Base-by-base conservation (phyloP, 2,797 vertebrate genomes). In the Intellagama lesueurii region DNA sequence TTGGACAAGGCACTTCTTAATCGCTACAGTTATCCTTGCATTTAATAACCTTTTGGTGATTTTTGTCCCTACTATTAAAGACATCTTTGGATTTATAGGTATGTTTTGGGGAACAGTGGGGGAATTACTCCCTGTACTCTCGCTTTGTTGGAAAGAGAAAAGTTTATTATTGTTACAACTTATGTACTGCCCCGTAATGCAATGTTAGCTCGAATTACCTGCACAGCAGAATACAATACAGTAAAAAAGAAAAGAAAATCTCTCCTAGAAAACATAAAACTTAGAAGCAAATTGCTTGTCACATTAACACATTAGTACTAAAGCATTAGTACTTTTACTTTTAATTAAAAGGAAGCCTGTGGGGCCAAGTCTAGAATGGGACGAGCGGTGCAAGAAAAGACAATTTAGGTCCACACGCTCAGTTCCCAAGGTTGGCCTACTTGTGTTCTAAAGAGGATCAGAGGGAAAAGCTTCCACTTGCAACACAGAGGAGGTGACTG, bases 11-110 rank as follows among this genome's bases (percentile, higher is more conserved):
- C 99, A 99, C 95, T 91, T 99, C 89, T 84, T 98, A 88, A 98
- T 99, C 89, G 99, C 99, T 3, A 95, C 96, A 2, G 84, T 96
- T 83, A 97, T 99, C 91, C 95, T 99, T 92, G 95, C 91, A 87
- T 98, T 99, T 94, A 98, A 98, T 95, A 98, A 99, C 93, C 86
- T 98, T 73, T 96, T 99, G 90, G 99, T 99, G 91, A 99, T 99
- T 95, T 99, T 98, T 16, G 99, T 99, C 76, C 99, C 99, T 7
- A 98, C 98, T 88, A 99, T 99, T 96, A 98, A 98, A 96, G 98
- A 99, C 95, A 99, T 99, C 95, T 99, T 99, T 16, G 99, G 99
- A 95, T 99, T 99, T 94, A 99, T 99, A n/a, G 99, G 99, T 99
- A 96, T 96, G 98, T 96, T 90, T 79, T 81, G 8, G 4, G 8